Percentiles rank a stretch among this genome's conserved stretches.
These are phyloP conservation scores for Malthinus flaveolus DNA, from an alignment of 2,888 invertebrate species.

Conservation along the genomic window DNA sequence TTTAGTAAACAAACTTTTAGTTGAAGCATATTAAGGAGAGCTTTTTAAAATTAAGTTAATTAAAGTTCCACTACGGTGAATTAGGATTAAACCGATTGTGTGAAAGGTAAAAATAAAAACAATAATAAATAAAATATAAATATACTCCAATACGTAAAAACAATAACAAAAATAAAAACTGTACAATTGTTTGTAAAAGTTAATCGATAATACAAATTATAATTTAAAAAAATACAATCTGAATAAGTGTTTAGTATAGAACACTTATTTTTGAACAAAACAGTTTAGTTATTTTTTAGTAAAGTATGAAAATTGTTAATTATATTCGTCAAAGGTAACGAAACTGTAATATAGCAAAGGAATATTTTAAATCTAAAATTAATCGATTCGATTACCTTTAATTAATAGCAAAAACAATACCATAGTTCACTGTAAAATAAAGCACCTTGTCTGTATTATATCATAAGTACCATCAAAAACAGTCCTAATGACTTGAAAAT, in stretches of 20 bases:
- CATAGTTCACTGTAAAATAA: slow-evolving; percentile 1
- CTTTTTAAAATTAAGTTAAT: too few species aligned
- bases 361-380: slow-evolving; percentile 5
- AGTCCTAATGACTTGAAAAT: slow-evolving; percentile 7
- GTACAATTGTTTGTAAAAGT: not conserved
- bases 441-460: not conserved
- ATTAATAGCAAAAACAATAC: slow-evolving; percentile 16
- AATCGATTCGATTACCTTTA: slow-evolving; percentile 8
- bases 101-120: not conserved
- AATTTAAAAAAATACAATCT: slow-evolving; percentile 4
- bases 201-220: too few species aligned
- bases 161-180: slow-evolving; percentile 6
- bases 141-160: slow-evolving; percentile 3
- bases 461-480: slow-evolving; percentile 11
- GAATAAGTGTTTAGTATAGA: slow-evolving; percentile 2
- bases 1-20: too few species aligned
- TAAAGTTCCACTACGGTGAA: too few species aligned
- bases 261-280: too few species aligned
- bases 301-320: too few species aligned
- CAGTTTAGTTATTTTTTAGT: too few species aligned
- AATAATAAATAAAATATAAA: slow-evolving; percentile 1
- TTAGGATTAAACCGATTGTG: too few species aligned
- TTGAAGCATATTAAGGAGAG: too few species aligned
- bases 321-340: too few species aligned
- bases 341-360: too few species aligned